Evolutionary conservation across 2,797 vertebrate genomes (phyloP), one percentile per base, ranked within the genome.

Genomic region (Acridotheres tristis): DNA sequence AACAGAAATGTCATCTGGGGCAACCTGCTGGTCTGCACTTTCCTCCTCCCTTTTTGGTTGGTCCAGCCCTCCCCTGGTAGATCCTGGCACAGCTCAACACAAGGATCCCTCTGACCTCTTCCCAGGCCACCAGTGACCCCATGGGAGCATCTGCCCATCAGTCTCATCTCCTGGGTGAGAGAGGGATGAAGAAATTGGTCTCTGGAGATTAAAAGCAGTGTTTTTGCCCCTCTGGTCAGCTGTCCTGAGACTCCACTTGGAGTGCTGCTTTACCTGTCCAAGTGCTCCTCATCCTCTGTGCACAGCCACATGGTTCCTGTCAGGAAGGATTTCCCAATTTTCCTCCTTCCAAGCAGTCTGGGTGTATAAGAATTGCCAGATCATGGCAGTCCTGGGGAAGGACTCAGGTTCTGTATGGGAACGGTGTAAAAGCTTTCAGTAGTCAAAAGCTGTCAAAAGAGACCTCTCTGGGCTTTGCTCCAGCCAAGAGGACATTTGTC

Each of bases 1-100:
- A 93, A 95, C 55, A 78, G 65, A 91, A 89, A 62, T 65, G 26
- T 53, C 68, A 68, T 36, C 74, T 42, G 58, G 58, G 54, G 38
- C 66, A 93, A 55, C 17, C 42, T 67, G 59, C 34, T 82, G n/a
- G 7, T 34, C 43, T 83, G 47, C 1, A 1, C 58, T 82, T 88
- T 69, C 40, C 42, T 84, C 12, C 38, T 75, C 16, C 23, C 5
- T 32, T 63, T n/a, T 36, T 48, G 40, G 13, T 20, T 67, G 26
- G 11, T 45, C 20, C 22, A 66, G 59, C 50, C 34, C 38, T 42
- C 55, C 20, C 47, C 34, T 23, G 20, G 18, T 34, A 30, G 45
- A 16, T 30, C 14, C 36, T 61, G 34, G 45, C 40, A 38, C 19
- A 81, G 40, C n/a, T 69, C 22, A 7, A 30, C 36, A n/a, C 5